These are phyloP conservation scores for Anguilla rostrata DNA, from an alignment of 2,113 vertebrate genomes.

Conservation along the genomic window DNA sequence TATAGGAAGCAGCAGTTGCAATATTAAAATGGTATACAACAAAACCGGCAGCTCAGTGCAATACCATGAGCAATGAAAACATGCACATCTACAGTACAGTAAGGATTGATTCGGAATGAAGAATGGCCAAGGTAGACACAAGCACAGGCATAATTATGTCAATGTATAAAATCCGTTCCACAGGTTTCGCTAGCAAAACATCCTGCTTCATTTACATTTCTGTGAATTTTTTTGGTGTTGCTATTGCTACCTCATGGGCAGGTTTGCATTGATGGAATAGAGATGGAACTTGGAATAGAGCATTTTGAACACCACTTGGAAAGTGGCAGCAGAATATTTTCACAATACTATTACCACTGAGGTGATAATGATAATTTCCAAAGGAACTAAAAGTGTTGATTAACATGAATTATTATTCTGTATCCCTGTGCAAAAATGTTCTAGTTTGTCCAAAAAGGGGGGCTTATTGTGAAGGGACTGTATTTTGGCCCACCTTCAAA, in stretches of 20 bases:
- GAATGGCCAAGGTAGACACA: not conserved
- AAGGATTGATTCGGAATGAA: no score
- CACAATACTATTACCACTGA: not conserved
- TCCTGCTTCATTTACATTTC: no score
- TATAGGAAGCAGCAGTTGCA: not conserved
- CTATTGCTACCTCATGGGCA: not conserved
- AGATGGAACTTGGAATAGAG: no score
- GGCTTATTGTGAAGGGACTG: no score
- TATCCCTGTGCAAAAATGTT: no score
- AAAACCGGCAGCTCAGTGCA: not conserved
- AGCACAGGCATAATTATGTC: not conserved
- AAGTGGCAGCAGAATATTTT: not conserved
- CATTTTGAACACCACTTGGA: no score
- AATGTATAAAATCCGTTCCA: not conserved
- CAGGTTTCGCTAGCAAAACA: not conserved
- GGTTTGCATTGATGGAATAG: no score
- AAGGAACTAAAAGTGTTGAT: not conserved
- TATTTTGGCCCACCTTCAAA: no score
- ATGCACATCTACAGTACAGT: not conserved
- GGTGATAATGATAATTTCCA: not conserved
- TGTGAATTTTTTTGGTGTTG: not conserved
- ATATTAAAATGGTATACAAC: not conserved
- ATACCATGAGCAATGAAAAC: not conserved
- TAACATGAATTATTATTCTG: not conserved
- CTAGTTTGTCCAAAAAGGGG: no score